A percentile compares a stretch with the other conserved stretches of the same genome.
phyloP scores from a whole-genome alignment of 2,113 vertebrate species.

The Pangasianodon hypophthalmus region DNA sequence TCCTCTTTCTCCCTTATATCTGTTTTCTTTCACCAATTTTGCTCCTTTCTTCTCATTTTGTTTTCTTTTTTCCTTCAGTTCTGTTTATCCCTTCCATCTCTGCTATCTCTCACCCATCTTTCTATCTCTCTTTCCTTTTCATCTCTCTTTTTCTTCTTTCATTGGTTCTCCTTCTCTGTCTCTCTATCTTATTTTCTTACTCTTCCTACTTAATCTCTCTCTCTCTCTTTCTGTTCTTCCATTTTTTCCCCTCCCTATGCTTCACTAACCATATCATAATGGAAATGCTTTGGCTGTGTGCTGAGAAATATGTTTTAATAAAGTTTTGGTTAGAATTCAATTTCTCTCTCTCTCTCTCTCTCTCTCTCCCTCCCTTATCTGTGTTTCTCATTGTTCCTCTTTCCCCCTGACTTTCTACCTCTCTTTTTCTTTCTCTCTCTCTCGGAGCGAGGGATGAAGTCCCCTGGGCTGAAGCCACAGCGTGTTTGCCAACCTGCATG shows the following conservation, averaged over 20 bases:
- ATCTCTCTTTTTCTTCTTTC: not conserved
- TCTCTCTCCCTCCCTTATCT: constrained; percentile 1
- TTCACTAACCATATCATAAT: constrained; percentile 25
- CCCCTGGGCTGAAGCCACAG: constrained; percentile 1
- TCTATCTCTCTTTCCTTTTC: not conserved
- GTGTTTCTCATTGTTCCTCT: not conserved
- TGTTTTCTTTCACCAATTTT: not conserved
- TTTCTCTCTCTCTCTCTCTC: constrained; percentile 41
- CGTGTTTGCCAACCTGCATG: constrained; percentile 25
- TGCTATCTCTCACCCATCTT: not conserved
- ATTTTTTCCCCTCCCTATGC: constrained; percentile 13
- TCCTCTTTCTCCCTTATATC: not conserved
- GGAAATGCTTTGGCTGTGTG: constrained; percentile 25
- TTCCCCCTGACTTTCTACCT: not conserved
- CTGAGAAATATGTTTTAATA: constrained; percentile 29
- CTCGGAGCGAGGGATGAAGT: constrained; percentile 8
- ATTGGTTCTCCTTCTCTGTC: not conserved
- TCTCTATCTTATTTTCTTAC: not conserved
- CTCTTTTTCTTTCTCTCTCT: not conserved
- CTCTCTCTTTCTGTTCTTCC: not conserved
- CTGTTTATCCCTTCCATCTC: not conserved
- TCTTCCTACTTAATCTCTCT: not conserved
- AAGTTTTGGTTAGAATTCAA: constrained; percentile 24
- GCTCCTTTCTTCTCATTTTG: not conserved
- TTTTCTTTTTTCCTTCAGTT: not conserved